Percentiles rank a stretch among this genome's conserved stretches.
Evolutionary conservation across 2,888 invertebrate genomes (phyloP).

Genomic region (Prosapia bicincta): DNA sequence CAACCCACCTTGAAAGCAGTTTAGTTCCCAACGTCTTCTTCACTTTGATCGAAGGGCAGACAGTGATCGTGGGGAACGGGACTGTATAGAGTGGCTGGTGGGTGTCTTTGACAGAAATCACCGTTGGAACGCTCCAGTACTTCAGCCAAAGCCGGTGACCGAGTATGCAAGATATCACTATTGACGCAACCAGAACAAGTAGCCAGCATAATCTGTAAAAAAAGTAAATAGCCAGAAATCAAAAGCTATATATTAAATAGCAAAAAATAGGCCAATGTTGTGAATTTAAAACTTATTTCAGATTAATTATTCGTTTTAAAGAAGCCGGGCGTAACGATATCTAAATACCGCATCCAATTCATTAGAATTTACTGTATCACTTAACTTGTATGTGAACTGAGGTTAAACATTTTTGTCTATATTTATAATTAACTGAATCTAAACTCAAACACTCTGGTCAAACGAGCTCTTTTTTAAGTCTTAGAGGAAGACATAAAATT

Average conservation of each 20-base stretch:
- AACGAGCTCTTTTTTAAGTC: too few species aligned
- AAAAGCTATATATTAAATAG: neutral
- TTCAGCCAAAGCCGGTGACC: conserved; percentile 31
- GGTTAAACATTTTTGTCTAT: too few species aligned
- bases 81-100: conserved; percentile 37
- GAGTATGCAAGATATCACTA: conserved; percentile 32
- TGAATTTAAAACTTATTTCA: conserved; percentile 24
- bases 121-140: conserved; percentile 35
- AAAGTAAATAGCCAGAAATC: neutral
- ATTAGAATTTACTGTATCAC: too few species aligned
- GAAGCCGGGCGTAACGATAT: too few species aligned
- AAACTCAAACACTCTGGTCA: too few species aligned
- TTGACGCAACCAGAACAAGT: conserved; percentile 31
- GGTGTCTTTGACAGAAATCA: conserved; percentile 37
- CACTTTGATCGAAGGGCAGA: conserved; percentile 37
- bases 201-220: conserved; percentile 35
- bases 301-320: too few species aligned
- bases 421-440: too few species aligned
- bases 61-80: conserved; percentile 39
- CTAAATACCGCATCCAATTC: too few species aligned
- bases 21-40: conserved; percentile 31
- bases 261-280: neutral
- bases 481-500: too few species aligned
- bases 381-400: too few species aligned
- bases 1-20: conserved; percentile 32